These are phyloP conservation scores for Heteronetta atricapilla DNA, from an alignment of 2,113 vertebrate genomes.

Conservation along the genomic window DNA sequence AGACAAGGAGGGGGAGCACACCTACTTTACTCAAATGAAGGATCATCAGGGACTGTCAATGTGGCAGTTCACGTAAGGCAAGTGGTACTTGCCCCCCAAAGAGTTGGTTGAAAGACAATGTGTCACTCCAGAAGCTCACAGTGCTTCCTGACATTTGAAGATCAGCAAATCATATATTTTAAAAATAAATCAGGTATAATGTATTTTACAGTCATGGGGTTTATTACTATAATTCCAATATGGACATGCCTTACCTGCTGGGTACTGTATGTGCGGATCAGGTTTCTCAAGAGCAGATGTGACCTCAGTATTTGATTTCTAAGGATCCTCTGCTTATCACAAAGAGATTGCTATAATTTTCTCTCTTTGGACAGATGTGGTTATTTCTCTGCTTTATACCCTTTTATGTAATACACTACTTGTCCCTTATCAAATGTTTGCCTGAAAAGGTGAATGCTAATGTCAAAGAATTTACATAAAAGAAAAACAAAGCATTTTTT, in stretches of 20 bases:
- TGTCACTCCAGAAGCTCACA: not conserved
- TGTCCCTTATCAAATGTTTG: not conserved
- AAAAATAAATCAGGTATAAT: not conserved
- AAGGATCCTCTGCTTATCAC: not conserved
- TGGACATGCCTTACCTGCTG: not conserved
- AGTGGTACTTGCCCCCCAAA: not conserved
- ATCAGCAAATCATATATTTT: not conserved
- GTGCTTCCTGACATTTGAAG: not conserved
- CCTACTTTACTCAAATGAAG: not conserved
- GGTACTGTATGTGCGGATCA: not conserved
- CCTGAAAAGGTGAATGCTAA: slow-evolving; percentile 38
- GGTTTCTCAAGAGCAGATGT: not conserved
- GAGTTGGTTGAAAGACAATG: not conserved
- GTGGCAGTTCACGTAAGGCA: not conserved
- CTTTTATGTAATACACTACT: not conserved
- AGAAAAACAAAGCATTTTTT: slow-evolving; percentile 22
- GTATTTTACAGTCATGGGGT: not conserved
- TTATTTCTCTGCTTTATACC: not conserved
- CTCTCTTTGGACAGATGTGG: not conserved
- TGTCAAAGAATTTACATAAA: slow-evolving; percentile 31
- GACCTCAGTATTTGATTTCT: not conserved
- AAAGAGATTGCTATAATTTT: not conserved
- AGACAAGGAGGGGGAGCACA: not conserved
- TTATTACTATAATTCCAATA: not conserved
- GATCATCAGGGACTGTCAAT: accelerated